Conservation (phyloP, 2,797 vertebrate species). For the Sebastes melanostomus region DNA sequence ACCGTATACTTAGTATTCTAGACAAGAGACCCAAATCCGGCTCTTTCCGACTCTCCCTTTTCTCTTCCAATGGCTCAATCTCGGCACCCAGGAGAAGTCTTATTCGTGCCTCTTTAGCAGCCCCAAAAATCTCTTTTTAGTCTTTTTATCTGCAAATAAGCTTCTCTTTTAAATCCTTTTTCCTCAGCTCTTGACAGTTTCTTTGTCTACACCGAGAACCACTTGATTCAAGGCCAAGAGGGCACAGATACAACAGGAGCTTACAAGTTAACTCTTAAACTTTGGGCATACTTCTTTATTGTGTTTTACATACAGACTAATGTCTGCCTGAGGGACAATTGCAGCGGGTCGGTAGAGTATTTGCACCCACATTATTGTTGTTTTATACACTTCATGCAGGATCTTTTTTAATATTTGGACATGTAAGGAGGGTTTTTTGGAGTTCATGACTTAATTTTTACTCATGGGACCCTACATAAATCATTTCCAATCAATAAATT, state of each 20-base stretch:
- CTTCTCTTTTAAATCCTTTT: conserved; percentile 63
- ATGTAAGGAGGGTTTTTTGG: background rate
- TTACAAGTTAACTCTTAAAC: conserved; percentile 67
- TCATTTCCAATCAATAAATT: background rate
- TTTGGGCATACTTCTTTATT: conserved; percentile 26
- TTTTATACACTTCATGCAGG: background rate
- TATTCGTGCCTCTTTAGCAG: conserved; percentile 63
- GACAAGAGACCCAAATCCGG: conserved; percentile 50
- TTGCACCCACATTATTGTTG: background rate
- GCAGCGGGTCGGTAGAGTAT: background rate
- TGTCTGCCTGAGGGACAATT: conserved; percentile 3
- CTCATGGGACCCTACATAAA: conserved; percentile 10
- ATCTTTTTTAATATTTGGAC: background rate
- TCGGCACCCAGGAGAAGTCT: conserved; percentile 56
- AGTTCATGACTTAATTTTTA: background rate
- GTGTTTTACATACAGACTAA: conserved; percentile 29
- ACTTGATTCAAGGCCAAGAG: conserved; percentile 63
- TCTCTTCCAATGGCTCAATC: conserved; percentile 58
- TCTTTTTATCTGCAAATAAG: conserved; percentile 68
- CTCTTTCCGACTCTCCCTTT: conserved; percentile 41
- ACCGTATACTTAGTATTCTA: conserved; percentile 71
- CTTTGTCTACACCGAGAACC: conserved; percentile 58
- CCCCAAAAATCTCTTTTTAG: conserved; percentile 61
- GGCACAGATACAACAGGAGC: conserved; percentile 49
- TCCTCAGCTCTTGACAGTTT: conserved; percentile 58